Evolutionary conservation across 2,113 vertebrate genomes (phyloP).

Genomic region (Oncorhynchus kisutch): DNA sequence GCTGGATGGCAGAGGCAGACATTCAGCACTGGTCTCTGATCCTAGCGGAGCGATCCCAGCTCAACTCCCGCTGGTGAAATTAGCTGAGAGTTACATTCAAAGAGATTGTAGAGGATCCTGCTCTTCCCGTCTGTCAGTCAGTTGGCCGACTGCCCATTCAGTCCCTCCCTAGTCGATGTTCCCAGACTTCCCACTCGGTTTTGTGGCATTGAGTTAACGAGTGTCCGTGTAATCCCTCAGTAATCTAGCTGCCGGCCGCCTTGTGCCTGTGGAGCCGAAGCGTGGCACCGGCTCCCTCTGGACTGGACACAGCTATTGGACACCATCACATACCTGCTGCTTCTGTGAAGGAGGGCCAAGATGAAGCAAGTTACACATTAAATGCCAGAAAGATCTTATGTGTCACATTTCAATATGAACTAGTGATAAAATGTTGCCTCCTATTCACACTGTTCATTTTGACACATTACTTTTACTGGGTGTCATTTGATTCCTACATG

Average conservation of each 20-base stretch:
- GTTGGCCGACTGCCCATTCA: neutral
- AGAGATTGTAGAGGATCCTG: neutral
- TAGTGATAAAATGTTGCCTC: no score
- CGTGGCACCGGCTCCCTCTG: conserved; percentile 17
- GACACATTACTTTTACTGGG: no score
- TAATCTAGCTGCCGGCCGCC: conserved; percentile 62
- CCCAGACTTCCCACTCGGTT: conserved; percentile 1
- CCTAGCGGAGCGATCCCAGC: conserved; percentile 25
- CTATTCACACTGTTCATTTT: no score
- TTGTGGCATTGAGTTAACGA: conserved; percentile 9
- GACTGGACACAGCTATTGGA: conserved; percentile 37
- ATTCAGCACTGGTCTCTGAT: conserved; percentile 18
- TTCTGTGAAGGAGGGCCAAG: conserved; percentile 4
- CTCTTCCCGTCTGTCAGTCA: neutral
- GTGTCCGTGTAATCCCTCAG: conserved; percentile 48
- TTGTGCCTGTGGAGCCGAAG: conserved; percentile 52
- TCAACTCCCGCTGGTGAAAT: conserved; percentile 20
- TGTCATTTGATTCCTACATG: no score
- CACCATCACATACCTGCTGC: conserved; percentile 40
- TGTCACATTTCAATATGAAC: no score
- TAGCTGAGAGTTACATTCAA: conserved; percentile 7
- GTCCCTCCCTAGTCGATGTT: conserved; percentile 35
- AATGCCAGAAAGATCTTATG: no score
- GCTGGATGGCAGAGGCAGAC: conserved; percentile 38
- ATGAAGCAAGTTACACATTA: neutral